Evolutionary conservation across 30 jellyfish, hydroid and myxozoan genomes (phyloP).

Genomic region (Aurelia aurita complex sp. Pacific): DNA sequence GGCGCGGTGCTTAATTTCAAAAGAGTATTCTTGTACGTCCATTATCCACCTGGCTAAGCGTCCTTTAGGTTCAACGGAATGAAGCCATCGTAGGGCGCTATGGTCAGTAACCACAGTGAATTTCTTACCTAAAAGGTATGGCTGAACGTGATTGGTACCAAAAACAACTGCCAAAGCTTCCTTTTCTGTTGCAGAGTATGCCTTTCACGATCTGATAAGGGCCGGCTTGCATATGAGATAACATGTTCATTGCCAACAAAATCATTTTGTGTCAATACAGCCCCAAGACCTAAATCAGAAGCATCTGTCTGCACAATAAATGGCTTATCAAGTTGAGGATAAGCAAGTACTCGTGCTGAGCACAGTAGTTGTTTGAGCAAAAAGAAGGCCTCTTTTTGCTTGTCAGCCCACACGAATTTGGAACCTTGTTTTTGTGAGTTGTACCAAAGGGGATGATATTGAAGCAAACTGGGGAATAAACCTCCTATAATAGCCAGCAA

Average conservation of each 20-base stretch:
- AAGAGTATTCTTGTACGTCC: slow-evolving; percentile 51
- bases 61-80: slow-evolving; percentile 61
- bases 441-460: slow-evolving; percentile 50
- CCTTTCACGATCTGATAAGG: slow-evolving; percentile 34
- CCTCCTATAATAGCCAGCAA: slow-evolving; percentile 55
- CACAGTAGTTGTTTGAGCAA: slow-evolving; percentile 11
- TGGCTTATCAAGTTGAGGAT: slow-evolving; percentile 35
- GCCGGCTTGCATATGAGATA: slow-evolving; percentile 48
- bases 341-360: slow-evolving; percentile 53
- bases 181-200: slow-evolving; percentile 49
- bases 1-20: slow-evolving; percentile 42
- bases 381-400: slow-evolving; percentile 25
- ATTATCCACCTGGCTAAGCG: slow-evolving; percentile 69
- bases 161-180: slow-evolving; percentile 60
- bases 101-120: slow-evolving; percentile 60
- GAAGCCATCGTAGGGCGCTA: slow-evolving; percentile 70
- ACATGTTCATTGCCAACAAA: slow-evolving; percentile 34
- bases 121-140: slow-evolving; percentile 46
- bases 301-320: slow-evolving; percentile 55
- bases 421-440: slow-evolving; percentile 14
- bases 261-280: slow-evolving; percentile 45
- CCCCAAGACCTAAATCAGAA: slow-evolving; percentile 65
- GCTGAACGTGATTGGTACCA: slow-evolving; percentile 29
- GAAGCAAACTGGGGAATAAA: slow-evolving; percentile 53
- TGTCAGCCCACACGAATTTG: slow-evolving; percentile 17